phyloP scores from a whole-genome alignment of 92 coral and sea anemone species.

The Blastomussa wellsi region DNA sequence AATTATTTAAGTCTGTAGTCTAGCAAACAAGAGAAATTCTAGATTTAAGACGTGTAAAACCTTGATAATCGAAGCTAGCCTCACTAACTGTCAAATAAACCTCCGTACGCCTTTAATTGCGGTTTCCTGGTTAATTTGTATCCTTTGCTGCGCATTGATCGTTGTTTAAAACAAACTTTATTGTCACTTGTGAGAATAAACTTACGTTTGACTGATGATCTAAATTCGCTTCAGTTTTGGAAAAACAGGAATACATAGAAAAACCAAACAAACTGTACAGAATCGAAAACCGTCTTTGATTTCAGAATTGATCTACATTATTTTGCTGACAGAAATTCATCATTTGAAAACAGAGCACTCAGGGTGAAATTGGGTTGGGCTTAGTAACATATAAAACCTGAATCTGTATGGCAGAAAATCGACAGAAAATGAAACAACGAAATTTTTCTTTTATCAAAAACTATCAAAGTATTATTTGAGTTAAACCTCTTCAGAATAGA shows the following conservation, averaged over 20 bases:
- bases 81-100: conserved; percentile 30
- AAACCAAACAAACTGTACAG: not conserved
- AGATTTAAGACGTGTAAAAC: not conserved
- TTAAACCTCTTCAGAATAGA: conserved; percentile 5
- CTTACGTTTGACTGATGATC: not conserved
- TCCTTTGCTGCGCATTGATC: conserved; percentile 8
- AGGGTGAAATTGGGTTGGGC: not conserved
- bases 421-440: not conserved
- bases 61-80: not conserved
- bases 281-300: not conserved
- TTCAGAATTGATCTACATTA: not conserved
- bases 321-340: too few relatives aligned
- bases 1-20: not conserved
- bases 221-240: not conserved
- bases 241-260: conserved; percentile 17
- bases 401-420: not conserved
- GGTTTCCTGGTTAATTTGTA: conserved; percentile 44
- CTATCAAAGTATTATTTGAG: not conserved
- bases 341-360: not conserved
- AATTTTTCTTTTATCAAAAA: not conserved
- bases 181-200: not conserved
- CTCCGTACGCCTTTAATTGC: conserved; percentile 30
- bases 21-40: not conserved
- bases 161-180: conserved; percentile 19
- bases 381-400: not conserved